Percentiles rank a stretch among this genome's conserved stretches.
Evolutionary conservation across 2,797 vertebrate genomes (phyloP).

Genomic region (Yasuhikotakia modesta): DNA sequence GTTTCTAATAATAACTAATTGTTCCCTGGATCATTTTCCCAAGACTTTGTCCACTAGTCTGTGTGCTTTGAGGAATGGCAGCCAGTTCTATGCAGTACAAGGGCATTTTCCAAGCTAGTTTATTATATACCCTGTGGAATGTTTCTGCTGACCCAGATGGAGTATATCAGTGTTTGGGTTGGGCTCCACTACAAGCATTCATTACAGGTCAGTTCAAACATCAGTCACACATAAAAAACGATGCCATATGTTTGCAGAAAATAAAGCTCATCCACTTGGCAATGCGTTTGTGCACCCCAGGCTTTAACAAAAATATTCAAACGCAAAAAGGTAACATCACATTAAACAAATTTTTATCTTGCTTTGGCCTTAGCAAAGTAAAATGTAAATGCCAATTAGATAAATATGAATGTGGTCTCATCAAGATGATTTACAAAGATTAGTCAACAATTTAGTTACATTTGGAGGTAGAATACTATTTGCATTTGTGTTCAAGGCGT

Average conservation of each 20-base stretch:
- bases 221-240: constrained; percentile 13
- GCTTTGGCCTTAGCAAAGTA: not conserved
- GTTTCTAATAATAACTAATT: constrained; percentile 18
- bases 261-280: not conserved
- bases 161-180: constrained; percentile 37
- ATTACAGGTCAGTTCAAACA: constrained; percentile 28
- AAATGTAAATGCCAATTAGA: not conserved
- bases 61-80: constrained; percentile 27
- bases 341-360: not conserved
- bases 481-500: constrained; percentile 56
- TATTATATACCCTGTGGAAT: constrained; percentile 45
- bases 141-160: constrained; percentile 44
- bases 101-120: constrained; percentile 46
- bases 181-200: constrained; percentile 18
- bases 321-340: not conserved
- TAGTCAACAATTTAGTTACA: constrained; percentile 44
- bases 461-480: constrained; percentile 62
- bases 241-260: not conserved
- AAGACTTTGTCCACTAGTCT: constrained; percentile 1
- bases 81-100: constrained; percentile 56
- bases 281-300: not conserved
- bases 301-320: not conserved
- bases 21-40: not conserved
- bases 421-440: constrained; percentile 13
- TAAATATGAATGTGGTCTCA: constrained; percentile 15